phyloP scores from a whole-genome alignment of 2,113 vertebrate species.

The Diphyllodes magnificus region DNA sequence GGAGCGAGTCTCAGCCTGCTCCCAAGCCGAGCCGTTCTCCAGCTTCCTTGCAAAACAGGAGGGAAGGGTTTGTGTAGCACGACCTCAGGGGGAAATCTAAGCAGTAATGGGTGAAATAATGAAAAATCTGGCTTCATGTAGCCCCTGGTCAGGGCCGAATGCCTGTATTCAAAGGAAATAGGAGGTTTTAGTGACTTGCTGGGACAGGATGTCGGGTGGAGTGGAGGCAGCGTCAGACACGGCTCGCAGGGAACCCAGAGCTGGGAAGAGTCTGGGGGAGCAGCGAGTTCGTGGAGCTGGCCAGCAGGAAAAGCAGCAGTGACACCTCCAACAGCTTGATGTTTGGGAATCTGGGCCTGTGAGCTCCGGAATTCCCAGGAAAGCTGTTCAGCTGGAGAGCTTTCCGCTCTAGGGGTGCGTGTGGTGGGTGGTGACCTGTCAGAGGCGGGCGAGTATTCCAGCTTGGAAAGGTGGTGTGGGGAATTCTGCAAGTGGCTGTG shows the following conservation, averaged over 20 bases:
- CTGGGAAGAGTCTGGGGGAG: not conserved
- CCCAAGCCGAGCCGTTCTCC: not conserved
- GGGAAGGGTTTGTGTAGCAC: not conserved
- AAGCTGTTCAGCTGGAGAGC: not conserved
- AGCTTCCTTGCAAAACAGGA: not conserved
- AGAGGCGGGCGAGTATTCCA: accelerated
- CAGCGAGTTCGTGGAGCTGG: not conserved
- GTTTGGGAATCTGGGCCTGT: not conserved
- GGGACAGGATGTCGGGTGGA: not conserved
- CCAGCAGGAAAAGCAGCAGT: not conserved
- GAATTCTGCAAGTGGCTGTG: not conserved
- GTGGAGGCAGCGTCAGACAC: not conserved
- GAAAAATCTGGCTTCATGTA: not conserved
- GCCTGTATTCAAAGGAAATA: not conserved
- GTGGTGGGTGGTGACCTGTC: no score
- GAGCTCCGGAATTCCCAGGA: not conserved
- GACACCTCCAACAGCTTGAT: not conserved
- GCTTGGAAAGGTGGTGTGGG: not conserved
- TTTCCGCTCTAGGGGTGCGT: accelerated
- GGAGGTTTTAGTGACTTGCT: not conserved
- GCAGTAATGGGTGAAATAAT: not conserved
- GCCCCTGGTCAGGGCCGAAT: not conserved
- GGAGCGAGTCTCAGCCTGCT: not conserved
- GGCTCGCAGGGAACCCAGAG: accelerated
- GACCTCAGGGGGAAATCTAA: not conserved